Conservation (phyloP, 2,113 vertebrate species). For the Rhynchomys soricoides region DNA sequence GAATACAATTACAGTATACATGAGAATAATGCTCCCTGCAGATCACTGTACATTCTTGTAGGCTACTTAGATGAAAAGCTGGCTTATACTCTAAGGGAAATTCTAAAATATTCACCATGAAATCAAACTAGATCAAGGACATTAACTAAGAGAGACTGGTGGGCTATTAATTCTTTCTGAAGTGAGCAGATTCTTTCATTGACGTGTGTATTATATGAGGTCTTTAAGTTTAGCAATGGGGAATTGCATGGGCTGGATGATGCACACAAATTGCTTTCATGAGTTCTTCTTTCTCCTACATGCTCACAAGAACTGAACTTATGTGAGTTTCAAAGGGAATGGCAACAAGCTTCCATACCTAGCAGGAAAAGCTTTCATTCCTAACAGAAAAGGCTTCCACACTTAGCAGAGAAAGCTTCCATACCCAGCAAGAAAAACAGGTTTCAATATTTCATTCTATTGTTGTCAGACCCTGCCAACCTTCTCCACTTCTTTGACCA, state of each 20-base stretch:
- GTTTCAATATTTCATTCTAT: neutral
- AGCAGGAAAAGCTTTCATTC: neutral
- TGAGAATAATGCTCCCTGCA: neutral
- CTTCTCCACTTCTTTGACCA: neutral
- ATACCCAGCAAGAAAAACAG: neutral
- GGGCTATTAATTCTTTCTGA: constrained; percentile 11
- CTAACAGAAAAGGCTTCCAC: neutral
- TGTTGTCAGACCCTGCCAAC: neutral
- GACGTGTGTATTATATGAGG: neutral
- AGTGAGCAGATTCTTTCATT: neutral
- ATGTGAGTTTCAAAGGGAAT: neutral
- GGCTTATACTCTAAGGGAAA: constrained; percentile 18
- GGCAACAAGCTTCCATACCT: neutral
- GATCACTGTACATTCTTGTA: neutral
- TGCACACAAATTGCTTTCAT: neutral
- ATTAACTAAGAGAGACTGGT: neutral
- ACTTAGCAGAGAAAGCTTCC: neutral
- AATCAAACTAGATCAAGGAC: neutral
- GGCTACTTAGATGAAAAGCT: neutral
- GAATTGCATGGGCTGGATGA: neutral
- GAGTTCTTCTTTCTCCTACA: neutral
- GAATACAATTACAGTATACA: neutral
- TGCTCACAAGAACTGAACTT: neutral
- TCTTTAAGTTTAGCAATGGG: neutral
- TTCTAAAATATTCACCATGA: constrained; percentile 9